Evolutionary conservation across 1,140 invertebrate genomes (phyloP).

Genomic region (Sipha flava): DNA sequence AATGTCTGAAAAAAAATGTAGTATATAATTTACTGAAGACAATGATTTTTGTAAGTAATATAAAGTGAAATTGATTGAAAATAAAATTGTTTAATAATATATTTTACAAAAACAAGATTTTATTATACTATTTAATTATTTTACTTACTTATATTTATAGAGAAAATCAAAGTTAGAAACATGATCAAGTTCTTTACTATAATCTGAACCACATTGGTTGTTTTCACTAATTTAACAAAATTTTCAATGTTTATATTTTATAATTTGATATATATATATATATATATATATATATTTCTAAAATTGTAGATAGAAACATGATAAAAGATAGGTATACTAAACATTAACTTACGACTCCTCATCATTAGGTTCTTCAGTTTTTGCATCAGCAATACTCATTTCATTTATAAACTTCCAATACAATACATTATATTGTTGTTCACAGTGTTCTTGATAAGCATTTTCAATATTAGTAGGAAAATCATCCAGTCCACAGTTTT

Average conservation of each 20-base stretch:
- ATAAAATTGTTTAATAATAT: no score
- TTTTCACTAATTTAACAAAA: not conserved
- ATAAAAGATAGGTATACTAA: not conserved
- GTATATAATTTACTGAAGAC: no score
- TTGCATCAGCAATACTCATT: not conserved
- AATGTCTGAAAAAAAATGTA: not conserved
- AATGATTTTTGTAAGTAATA: no score
- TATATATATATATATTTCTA: no score
- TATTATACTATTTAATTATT: not conserved
- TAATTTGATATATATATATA: not conserved
- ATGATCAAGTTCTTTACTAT: not conserved
- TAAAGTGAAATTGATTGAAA: no score
- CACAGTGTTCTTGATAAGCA: not conserved
- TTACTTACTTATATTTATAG: constrained; percentile 10
- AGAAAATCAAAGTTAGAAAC: not conserved
- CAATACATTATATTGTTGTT: not conserved
- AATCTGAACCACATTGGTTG: not conserved
- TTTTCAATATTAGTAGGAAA: not conserved
- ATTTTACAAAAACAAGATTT: not conserved
- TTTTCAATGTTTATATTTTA: not conserved
- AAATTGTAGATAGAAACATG: no score
- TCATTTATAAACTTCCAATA: constrained; percentile 12
- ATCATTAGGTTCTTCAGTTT: not conserved
- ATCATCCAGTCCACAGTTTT: not conserved
- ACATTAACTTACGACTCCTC: not conserved